Evolutionary conservation across 2,888 invertebrate genomes (phyloP).

Genomic region (Mythimna ferrago): DNA sequence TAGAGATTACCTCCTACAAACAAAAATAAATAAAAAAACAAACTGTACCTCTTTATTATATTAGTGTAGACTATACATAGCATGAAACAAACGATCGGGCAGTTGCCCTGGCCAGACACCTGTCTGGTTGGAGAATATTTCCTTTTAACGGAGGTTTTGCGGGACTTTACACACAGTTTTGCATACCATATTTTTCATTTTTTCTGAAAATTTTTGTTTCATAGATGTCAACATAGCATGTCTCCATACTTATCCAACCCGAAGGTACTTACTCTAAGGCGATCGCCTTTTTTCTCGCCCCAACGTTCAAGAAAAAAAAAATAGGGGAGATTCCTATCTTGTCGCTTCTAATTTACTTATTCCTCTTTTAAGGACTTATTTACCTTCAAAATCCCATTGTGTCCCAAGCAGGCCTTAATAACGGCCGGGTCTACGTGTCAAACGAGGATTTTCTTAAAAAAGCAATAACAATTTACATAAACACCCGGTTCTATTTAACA

Average conservation of each 20-base stretch:
- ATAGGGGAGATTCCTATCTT: conserved; percentile 95
- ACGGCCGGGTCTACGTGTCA: conserved; percentile 87
- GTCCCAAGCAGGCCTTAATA: conserved; percentile 85
- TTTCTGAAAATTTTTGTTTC: no score
- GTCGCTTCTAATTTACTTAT: conserved; percentile 95
- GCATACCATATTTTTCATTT: no score
- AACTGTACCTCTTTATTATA: no score
- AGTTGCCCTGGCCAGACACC: no score
- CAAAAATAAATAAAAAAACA: no score
- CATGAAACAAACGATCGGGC: no score
- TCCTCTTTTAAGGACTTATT: conserved; percentile 94
- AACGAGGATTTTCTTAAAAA: conserved; percentile 89
- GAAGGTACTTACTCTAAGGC: conserved; percentile 80
- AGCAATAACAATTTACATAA: conserved; percentile 91
- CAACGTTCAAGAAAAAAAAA: conserved; percentile 81
- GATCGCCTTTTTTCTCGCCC: conserved; percentile 89
- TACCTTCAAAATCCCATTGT: conserved; percentile 92
- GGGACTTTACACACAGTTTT: no score
- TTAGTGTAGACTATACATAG: no score
- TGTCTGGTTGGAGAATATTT: no score
- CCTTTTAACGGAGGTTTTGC: no score
- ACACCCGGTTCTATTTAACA: conserved; percentile 89
- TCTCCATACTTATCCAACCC: conserved; percentile 75
- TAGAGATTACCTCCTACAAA: no score
- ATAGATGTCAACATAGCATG: not conserved